Evolutionary conservation across 2,888 invertebrate genomes (phyloP), one percentile per base, ranked within the genome.

Genomic region (Pecten maximus): DNA sequence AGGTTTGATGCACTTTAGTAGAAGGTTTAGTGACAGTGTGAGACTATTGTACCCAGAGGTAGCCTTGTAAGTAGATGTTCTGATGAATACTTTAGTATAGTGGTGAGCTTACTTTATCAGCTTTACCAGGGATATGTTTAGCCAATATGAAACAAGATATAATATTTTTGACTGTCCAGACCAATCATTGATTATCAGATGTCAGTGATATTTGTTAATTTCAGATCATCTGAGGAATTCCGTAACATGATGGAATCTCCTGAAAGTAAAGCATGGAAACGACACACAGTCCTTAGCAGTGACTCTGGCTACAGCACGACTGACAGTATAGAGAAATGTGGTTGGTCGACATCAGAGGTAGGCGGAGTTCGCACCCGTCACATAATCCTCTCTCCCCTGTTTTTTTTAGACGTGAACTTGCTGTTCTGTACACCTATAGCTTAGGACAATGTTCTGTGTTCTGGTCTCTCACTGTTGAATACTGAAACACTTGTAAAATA

Each of bases 251-350:
- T 94, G 87, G 95, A 95, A 10, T 94, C 94, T 3, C 95, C 95
- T 12, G 95, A 95, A 23, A 95, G 95, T 88, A 91, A 92, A 16
- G 97, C 97, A 93, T 97, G 97, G 94, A 97, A 98, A 93, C 97
- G 98, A 92, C 98, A 98, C 97, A 98, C 98, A 90, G 98, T 98
- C 39, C 92, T 95, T 87, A 95, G 95, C 90, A 95, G 94, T 91
- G 99, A 99, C 96, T 98, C 98, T 92, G 98, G 98, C 0, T 99
- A 98, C 97, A 98, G 98, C 97, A 98, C 98, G 12, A 98, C 98
- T 94, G 98, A 98, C 97, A 96, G 96, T 88, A 93, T 98, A 87
- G 97, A 97, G 91, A 96, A 96, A 92, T 94, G 94, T 91, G 95
- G 96, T 89, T 97, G 97, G 97, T 96, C 96, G 39, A 96, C 95